phyloP scores from a whole-genome alignment of 2,113 vertebrate genomes.

The Chaenogobius annularis region DNA sequence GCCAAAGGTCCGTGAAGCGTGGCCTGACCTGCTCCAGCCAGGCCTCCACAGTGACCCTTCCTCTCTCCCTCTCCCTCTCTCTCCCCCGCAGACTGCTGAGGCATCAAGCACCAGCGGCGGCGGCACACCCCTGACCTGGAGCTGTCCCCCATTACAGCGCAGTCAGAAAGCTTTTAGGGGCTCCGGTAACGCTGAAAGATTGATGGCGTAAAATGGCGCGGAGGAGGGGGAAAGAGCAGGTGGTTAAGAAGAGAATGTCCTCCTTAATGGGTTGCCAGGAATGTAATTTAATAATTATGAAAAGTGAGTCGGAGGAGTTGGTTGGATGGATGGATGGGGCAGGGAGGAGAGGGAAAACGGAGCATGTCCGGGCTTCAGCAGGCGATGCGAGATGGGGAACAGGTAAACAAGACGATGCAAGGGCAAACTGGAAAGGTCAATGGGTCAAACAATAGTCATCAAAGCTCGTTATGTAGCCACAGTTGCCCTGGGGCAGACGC shows the following conservation, averaged over 20 bases:
- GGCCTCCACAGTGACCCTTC: constrained; percentile 62
- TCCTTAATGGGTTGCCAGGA: constrained; percentile 79
- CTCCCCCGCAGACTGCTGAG: constrained; percentile 65
- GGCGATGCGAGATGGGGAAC: constrained; percentile 7
- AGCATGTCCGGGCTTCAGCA: constrained; percentile 48
- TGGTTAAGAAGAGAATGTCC: constrained; percentile 83
- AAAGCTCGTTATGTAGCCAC: neutral
- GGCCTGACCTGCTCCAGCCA: constrained; percentile 57
- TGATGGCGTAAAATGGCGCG: constrained; percentile 79
- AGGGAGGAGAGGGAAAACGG: constrained; percentile 14
- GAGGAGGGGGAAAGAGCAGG: constrained; percentile 72
- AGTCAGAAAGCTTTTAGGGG: constrained; percentile 86
- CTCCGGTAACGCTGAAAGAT: constrained; percentile 80
- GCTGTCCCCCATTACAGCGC: constrained; percentile 81
- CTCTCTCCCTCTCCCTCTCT: constrained; percentile 12
- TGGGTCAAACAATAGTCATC: neutral
- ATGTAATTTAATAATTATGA: constrained; percentile 85
- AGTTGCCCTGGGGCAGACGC: neutral
- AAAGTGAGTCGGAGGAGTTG: constrained; percentile 78
- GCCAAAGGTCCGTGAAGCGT: constrained; percentile 48
- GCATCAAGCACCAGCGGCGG: constrained; percentile 63
- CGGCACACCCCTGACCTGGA: constrained; percentile 74
- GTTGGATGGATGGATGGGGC: constrained; percentile 54
- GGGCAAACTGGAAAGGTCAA: neutral
- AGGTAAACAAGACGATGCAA: constrained; percentile 38